phyloP scores from a whole-genome alignment of 2,797 vertebrate genomes.

The Stomatorhinus walkeri region DNA sequence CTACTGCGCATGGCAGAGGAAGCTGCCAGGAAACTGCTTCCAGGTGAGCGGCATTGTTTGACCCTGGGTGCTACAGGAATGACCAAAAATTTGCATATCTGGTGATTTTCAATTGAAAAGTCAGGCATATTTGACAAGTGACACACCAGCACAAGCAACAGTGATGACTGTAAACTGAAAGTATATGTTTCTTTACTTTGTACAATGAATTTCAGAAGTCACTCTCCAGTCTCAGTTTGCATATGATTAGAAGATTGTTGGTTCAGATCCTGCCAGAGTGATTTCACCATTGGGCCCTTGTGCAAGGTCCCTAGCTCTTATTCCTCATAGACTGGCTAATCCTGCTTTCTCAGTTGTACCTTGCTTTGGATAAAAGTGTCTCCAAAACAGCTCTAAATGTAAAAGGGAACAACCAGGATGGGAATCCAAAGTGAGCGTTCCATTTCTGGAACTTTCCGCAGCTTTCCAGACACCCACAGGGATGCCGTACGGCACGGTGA shows the following conservation, averaged over 20 bases:
- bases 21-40: conserved; percentile 86
- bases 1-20: conserved; percentile 92
- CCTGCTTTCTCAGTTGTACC: not conserved
- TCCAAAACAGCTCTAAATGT: not conserved
- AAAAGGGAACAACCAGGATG: not conserved
- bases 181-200: not conserved
- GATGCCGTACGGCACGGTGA: conserved; percentile 94
- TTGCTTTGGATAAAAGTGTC: not conserved
- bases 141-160: not conserved
- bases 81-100: not conserved
- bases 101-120: not conserved
- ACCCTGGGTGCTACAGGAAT: not conserved
- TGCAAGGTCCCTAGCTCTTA: not conserved
- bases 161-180: not conserved
- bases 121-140: not conserved
- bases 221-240: not conserved
- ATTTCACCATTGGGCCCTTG: not conserved
- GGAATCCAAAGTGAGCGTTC: not conserved
- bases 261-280: not conserved
- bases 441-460: conserved; percentile 36
- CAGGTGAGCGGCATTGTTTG: conserved; percentile 59
- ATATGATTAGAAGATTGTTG: not conserved
- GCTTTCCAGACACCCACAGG: conserved; percentile 90
- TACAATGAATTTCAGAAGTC: not conserved
- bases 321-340: not conserved